These are phyloP conservation scores for Coenobita brevimanus DNA, from an alignment of 1,140 invertebrate species.

Conservation along the genomic window DNA sequence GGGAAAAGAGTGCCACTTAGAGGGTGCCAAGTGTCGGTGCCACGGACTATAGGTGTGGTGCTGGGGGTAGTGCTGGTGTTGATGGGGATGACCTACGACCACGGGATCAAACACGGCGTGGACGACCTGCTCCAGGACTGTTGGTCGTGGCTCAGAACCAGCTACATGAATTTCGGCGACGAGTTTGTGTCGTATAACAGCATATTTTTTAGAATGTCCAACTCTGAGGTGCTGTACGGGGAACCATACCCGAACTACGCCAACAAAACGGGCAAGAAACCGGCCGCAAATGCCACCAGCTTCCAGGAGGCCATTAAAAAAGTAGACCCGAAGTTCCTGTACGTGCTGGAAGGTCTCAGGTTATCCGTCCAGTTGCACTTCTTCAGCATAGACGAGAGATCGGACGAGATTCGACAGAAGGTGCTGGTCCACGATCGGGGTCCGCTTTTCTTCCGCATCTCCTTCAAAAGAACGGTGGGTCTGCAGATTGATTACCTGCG, in stretches of 20 bases:
- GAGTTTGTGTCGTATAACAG: conserved; percentile 65
- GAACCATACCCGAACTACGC: conserved; percentile 50
- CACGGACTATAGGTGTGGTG: conserved; percentile 49
- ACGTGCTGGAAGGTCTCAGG: conserved; percentile 61
- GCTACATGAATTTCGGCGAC: conserved; percentile 67
- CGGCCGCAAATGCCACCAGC: conserved; percentile 20
- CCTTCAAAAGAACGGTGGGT: conserved; percentile 52
- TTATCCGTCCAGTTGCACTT: conserved; percentile 67
- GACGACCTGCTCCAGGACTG: conserved; percentile 50
- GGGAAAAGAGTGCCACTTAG: conserved; percentile 26
- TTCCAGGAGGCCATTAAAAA: conserved; percentile 51
- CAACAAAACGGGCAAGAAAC: conserved; percentile 34
- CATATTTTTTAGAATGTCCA: conserved; percentile 45
- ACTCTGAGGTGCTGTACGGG: conserved; percentile 34
- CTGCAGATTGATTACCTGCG: conserved; percentile 56
- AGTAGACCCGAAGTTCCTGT: conserved; percentile 62
- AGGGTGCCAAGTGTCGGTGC: conserved; percentile 38
- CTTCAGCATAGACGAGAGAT: conserved; percentile 60
- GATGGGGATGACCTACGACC: conserved; percentile 63
- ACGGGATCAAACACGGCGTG: conserved; percentile 62
- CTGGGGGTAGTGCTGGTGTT: conserved; percentile 57
- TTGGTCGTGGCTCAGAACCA: conserved; percentile 62
- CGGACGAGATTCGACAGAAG: conserved; percentile 9
- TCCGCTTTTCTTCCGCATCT: conserved; percentile 63
- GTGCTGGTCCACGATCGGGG: conserved; percentile 63